Base-by-base conservation (phyloP, 2,888 invertebrate species). In the Erannis defoliaria region DNA sequence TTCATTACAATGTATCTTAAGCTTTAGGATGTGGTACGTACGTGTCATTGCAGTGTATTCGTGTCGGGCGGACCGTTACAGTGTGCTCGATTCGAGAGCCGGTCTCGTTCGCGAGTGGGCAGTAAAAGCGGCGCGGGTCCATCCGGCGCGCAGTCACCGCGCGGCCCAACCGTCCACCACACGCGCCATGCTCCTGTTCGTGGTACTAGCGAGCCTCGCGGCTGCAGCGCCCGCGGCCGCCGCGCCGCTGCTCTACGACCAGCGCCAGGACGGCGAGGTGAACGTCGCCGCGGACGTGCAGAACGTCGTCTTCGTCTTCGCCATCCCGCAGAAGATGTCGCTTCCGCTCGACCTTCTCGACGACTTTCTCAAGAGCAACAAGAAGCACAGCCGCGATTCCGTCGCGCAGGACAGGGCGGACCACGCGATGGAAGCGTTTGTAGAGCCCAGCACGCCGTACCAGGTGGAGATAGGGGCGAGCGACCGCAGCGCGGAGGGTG, bases 231-330 rank as follows among this genome's bases (percentile, higher is more conserved):
- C 76, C 62, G 83, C 79, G 66, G 81, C 81, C 69, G 81, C 86
- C 68, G 81, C 84, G 10, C 88, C 93, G 40, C 77, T 80, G 45
- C 81, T 76, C 37, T 95, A 94, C 88, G 95, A 97, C 81, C 96
- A 97, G 78, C 93, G 96, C 0, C 97, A 97, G 82, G 95, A 96
- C 58, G 97, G 97, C n/a, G 94, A 95, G 2, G 81, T 94, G 66
- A 97, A 97, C 83, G 93, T 96, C 10, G 94, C 95, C 51, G 96
- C 96, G 0, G 96, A 96, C 80, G 86, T 97, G 9, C 95, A 96
- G 68, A 97, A 97, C 77, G 94, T 97, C 67, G 90, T 97, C 67
- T 86, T 97, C 51, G 82, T 97, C 23, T 82, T 96, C n/a, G 94
- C 95, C 0, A 86, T 95, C 19, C 94, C 94, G 2, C 77, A 82